Percentiles rank a stretch among this genome's conserved stretches.
phyloP scores from a whole-genome alignment of 1,140 invertebrate species.

The Drosophila pruinosa region DNA sequence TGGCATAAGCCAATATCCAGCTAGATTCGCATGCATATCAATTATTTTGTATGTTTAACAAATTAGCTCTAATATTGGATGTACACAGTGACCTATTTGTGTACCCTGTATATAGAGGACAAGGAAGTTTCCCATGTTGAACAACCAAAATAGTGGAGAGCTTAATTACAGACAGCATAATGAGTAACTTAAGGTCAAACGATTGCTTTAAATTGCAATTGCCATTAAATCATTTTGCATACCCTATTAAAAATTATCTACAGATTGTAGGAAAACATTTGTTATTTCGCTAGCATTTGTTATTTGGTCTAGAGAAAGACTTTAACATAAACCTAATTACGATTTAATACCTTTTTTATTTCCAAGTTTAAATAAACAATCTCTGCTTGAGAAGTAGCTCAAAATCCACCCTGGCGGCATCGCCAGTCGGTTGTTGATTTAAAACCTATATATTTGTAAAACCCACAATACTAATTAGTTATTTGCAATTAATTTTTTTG shows the following conservation, averaged over 20 bases:
- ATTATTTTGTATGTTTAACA: constrained; percentile 2
- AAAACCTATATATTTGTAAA: not conserved
- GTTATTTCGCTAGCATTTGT: too few relatives aligned
- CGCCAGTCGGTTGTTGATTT: too few relatives aligned
- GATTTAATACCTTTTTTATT: too few relatives aligned
- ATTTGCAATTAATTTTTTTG: not conserved
- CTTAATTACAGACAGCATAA: not conserved
- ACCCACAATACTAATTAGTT: too few relatives aligned
- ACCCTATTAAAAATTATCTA: too few relatives aligned
- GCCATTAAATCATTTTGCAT: not conserved
- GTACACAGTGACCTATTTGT: not conserved
- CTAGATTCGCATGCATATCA: constrained; percentile 3
- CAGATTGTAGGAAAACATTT: too few relatives aligned
- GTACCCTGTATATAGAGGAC: not conserved
- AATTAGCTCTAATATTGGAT: not conserved
- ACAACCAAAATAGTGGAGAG: not conserved
- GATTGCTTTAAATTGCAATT: not conserved
- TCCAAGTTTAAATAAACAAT: too few relatives aligned
- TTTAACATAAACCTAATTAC: too few relatives aligned
- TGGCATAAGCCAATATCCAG: not conserved
- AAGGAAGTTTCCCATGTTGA: not conserved
- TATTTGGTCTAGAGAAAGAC: too few relatives aligned
- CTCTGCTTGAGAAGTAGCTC: too few relatives aligned
- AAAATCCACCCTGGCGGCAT: not conserved
- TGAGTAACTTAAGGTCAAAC: not conserved